Evolutionary conservation across 1,140 invertebrate species (phyloP), one percentile per base, ranked within the genome.

Genomic region (Drosophila burlai): DNA sequence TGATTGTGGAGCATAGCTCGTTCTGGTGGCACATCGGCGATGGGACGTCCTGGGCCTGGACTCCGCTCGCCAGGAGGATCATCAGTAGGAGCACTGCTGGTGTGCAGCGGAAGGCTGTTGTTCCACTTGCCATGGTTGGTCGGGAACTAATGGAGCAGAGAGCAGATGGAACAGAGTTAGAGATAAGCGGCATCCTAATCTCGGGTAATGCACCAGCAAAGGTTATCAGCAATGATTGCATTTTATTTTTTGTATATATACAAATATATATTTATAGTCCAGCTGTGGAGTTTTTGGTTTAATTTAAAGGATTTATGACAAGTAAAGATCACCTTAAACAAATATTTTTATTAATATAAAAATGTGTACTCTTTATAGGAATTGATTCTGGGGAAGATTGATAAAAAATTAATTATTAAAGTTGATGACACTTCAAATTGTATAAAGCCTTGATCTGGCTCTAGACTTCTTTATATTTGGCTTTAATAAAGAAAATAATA

Each of bases 1-100:
- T 18, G 8, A 71, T 38, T 1, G 71, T 68, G 9, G 89, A 80
- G 43, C 85, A 90, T 7, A 75, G n/a, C 7, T 90, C 81, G 38
- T n/a, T 11, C 0, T 40, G 0, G 4, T 49, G 68, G 26, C 85
- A 90, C 16, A 69, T 55, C 1, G 63, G 16, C 8, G 54, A 24
- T 2, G 45, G 1, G 0, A 42, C 16, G 16, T 83, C 61, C 47
- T 82, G 76, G 16, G 57, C 71, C 24, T 46, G 0, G 60, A n/a
- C 18, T 7, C 9, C 16, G 21, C 21, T 24, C 2, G 9, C 49
- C 1, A 16, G 50, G 13, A 81, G 18, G 8, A 24, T 11, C 46
- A 81, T 13, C 18, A 79, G 59, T 9, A 83, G 38, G 8, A 45
- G 10, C 11, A 29, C 3, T 3, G 18, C 46, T 38, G 40, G 4